Evolutionary conservation across 1,140 invertebrate genomes (phyloP), one percentile per base, ranked within the genome.

Genomic region (Acromyrmex heyeri): DNA sequence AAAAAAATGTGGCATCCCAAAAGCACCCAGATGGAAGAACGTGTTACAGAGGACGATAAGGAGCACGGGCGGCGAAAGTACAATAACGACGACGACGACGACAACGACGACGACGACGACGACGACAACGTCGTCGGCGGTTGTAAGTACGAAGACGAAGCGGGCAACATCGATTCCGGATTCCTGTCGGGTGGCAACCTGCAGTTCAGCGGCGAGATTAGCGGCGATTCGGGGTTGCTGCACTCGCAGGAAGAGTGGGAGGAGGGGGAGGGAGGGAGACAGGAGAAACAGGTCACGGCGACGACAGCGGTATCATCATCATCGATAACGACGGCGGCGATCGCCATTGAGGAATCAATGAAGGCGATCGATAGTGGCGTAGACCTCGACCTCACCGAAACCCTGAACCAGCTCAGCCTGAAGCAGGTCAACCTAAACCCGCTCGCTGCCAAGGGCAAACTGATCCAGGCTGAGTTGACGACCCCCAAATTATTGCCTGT

Each of bases 111-210:
- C 67, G 67, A 18, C 48, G 44, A 18, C 57, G 57, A 24, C 67
- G 67, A 18, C 48, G 44, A 18, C 57, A 8, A 7, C 7, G 1
- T 85, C 89, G 0, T 4, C 14, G 48, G 0, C 48, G 4, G 14
- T 14, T 16, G 89, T 55, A 53, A 73, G 7, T 34, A 59, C 48
- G 62, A 73, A 24, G 75, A 55, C 59, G 38, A 91, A 1, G 85
- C 88, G 1, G 90, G 90, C 27, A 76, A 88, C 59, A 61, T 87
- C 27, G 95, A 95, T 76, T 96, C 96, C 59, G 96, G 96, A 6
- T 96, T 96, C 90, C 88, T 96, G 16, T 96, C 96, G 4, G 95
- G 95, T 81, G 95, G 94, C 24, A 96, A 96, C 92, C 86, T 95
- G 14, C 89, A 95, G 59, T 69, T 95, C n/a, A 95, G 95, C 61